phyloP scores from a whole-genome alignment of 2,113 vertebrate genomes.

The Syngnathus scovelli region DNA sequence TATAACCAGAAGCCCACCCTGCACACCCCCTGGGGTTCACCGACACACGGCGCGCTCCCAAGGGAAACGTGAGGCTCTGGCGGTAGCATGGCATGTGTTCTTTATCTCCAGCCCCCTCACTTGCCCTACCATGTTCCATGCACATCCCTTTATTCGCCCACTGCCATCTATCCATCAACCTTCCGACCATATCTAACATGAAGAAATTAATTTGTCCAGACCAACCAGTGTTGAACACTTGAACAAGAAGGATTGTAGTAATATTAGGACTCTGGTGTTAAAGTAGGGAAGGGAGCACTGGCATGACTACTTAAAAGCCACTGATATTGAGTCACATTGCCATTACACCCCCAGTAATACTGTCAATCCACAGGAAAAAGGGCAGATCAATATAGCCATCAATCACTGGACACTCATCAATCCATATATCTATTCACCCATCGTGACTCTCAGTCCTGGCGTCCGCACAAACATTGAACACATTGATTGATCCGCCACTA shows the following conservation, averaged over 20 bases:
- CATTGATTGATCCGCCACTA: constrained; percentile 42
- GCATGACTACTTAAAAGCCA: constrained; percentile 10
- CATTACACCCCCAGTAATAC: constrained; percentile 42
- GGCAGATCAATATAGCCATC: constrained; percentile 46
- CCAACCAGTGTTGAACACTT: constrained; percentile 3
- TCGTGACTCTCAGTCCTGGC: constrained; percentile 34
- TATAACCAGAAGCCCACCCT: constrained; percentile 37
- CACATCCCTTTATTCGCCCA: constrained; percentile 26
- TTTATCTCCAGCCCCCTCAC: constrained; percentile 26
- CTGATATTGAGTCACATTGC: constrained; percentile 33
- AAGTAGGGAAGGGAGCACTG: background rate
- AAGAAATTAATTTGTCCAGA: constrained; percentile 43
- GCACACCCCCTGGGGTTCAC: constrained; percentile 41
- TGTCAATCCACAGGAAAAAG: constrained; percentile 33
- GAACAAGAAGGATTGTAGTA: background rate
- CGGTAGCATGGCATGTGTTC: constrained; percentile 46
- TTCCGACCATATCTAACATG: constrained; percentile 15
- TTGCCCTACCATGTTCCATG: background rate
- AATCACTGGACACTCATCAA: constrained; percentile 38
- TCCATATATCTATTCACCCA: constrained; percentile 49
- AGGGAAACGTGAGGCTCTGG: constrained; percentile 37
- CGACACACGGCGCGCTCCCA: constrained; percentile 38
- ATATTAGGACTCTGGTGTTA: background rate
- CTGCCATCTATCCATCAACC: constrained; percentile 31
- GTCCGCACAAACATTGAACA: constrained; percentile 33